Evolutionary conservation across 2,888 invertebrate species (phyloP), one percentile per base, ranked within the genome.

Genomic region (Cantharis rufa): DNA sequence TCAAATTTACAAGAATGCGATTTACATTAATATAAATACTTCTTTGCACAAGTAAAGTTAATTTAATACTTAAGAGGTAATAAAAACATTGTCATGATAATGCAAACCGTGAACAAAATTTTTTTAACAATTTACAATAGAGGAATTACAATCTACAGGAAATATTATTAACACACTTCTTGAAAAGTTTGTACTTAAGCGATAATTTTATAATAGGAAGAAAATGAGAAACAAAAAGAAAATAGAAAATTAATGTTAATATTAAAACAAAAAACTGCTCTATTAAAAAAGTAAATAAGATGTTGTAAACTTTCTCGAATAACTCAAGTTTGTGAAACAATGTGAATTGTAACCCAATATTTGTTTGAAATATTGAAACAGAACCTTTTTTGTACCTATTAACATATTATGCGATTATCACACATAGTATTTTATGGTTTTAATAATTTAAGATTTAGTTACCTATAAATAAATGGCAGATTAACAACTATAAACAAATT

Each of bases 261-360:
- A 66, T 66, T 66, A 24, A 66, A 66, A 66, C 64, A 66, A 66
- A 66, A 66, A 66, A 66, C 21, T 66, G 64, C n/a, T 66, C 24
- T 66, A 66, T 66, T 66, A 66, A 66, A 66, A 62, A 66, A 66
- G 64, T 66, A 66, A 66, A 66, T 66, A 66, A 21, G 64, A 66
- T 66, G 24, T 18, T 64, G 64, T 66, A 66, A 66, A 66, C 64
- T 24, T 24, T 24, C 64, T 66, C 64, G 24, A 66, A 66, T 66
- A 66, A 66, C 21, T 66, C 24, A 66, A 66, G 64, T 21, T 66
- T 21, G 48, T n/a, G 48, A 48, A 48, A 48, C 9, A 24, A 24
- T 48, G n/a, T 48, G n/a, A n/a, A 48, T 48, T 48, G 48, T 48
- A n/a, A 48, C 48, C 48, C 1, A n/a, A 48, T 48, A 7, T n/a